Percentiles rank a stretch among this genome's conserved stretches.
Conservation (phyloP, 2,113 vertebrate genomes). For the Ellobius talpinus region DNA sequence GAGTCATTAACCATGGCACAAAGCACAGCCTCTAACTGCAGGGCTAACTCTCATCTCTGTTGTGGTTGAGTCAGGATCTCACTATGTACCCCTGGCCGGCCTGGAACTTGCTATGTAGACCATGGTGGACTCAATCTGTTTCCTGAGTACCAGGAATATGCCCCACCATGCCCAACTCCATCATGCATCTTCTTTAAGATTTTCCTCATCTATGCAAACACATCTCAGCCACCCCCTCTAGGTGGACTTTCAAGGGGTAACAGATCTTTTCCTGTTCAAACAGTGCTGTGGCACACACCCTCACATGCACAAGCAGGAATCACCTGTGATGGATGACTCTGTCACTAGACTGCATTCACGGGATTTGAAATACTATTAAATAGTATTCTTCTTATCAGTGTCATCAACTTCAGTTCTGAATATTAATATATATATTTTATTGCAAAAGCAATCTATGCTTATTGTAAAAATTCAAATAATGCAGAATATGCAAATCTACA, state of each 20-base stretch:
- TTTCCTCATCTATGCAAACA: neutral
- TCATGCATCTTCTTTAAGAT: neutral
- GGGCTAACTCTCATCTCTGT: neutral
- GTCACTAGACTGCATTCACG: neutral
- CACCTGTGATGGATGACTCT: neutral
- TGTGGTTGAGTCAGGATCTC: neutral
- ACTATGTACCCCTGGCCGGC: neutral
- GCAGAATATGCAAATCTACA: neutral
- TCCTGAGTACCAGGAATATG: neutral
- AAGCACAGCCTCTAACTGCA: neutral
- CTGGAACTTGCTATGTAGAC: neutral
- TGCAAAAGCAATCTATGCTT: conserved; percentile 23
- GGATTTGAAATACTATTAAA: neutral
- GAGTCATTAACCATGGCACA: neutral
- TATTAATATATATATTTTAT: conserved; percentile 47
- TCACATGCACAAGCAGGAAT: neutral
- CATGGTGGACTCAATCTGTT: neutral
- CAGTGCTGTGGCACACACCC: fast-evolving
- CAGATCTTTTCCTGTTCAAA: neutral
- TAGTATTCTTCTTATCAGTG: neutral
- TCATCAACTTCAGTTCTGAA: neutral
- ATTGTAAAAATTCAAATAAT: conserved; percentile 37
- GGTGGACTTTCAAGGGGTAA: neutral
- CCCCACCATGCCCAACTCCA: neutral
- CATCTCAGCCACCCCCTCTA: neutral